Evolutionary conservation across 92 coral and sea anemone genomes (phyloP).

Genomic region (Scolanthus callimorphus): DNA sequence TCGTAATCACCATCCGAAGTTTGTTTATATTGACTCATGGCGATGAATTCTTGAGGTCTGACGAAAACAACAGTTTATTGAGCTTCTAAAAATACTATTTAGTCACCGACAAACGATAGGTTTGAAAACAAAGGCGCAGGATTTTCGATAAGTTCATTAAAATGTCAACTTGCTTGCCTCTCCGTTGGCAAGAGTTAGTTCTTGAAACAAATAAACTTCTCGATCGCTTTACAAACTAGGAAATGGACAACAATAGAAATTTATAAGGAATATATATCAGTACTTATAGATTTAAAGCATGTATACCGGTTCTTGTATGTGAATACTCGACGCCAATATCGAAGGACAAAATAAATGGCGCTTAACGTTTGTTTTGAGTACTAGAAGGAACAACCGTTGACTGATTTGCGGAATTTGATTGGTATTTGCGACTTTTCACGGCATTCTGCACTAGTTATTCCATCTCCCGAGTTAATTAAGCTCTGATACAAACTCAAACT

Average conservation of each 20-base stretch:
- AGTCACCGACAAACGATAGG: too few species aligned
- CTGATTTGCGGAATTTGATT: not conserved
- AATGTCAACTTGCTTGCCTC: too few species aligned
- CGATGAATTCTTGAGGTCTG: not conserved
- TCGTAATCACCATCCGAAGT: not conserved
- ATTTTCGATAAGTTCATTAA: too few species aligned
- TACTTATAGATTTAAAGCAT: too few species aligned
- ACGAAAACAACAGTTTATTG: not conserved
- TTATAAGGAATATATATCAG: too few species aligned
- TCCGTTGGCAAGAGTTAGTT: too few species aligned
- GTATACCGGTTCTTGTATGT: too few species aligned
- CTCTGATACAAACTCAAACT: too few species aligned
- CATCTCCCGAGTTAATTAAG: too few species aligned
- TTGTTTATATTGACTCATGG: constrained; percentile 6
- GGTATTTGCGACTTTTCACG: not conserved
- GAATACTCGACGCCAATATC: not conserved
- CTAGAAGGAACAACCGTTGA: not conserved
- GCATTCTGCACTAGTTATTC: too few species aligned
- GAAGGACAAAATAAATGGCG: not conserved
- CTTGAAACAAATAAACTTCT: not conserved
- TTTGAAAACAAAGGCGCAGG: too few species aligned
- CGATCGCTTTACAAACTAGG: not conserved
- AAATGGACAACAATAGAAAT: not conserved
- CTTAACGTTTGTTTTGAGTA: not conserved
- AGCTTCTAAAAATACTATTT: too few species aligned